Evolutionary conservation across 2,113 vertebrate species (phyloP), one percentile per base, ranked within the genome.

Genomic region (Crotalus helleri): DNA sequence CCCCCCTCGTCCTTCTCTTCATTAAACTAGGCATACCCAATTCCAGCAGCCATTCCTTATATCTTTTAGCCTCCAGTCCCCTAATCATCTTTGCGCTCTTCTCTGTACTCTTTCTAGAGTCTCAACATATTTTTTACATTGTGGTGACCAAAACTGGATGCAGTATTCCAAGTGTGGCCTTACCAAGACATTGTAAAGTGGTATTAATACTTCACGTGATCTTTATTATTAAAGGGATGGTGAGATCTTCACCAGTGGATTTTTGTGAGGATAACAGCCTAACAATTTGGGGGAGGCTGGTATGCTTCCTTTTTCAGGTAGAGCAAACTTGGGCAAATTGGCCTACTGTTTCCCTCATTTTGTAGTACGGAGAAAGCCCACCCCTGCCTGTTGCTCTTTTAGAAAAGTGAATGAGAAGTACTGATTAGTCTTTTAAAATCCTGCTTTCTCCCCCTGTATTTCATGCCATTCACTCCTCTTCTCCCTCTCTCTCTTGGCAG

Each of bases 341-440:
- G 44, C 85, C 89, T 93, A 95, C 95, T 91, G 91, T 94, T 64
- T 94, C 46, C 93, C 93, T 91, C 85, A 90, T 92, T 90, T 92
- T 90, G 94, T 93, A 93, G 91, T 88, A 61, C 90, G 89, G 94
- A 92, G 92, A 93, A 55, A 46, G n/a, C 64, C 19, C 91, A 11
- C 87, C 92, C 90, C 92, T 64, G 88, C 95, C 93, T 96, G 87
- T 86, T 94, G 93, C 93, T 95, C 53, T 91, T 89, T 90, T 85
- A 94, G 87, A 85, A 89, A 91, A 89, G 89, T 51, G 21, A 15
- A 39, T 23, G 53, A 29, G 51, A 86, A 88, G 93, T 33, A 51
- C 39, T 23, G 44, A 93, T 88, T 51, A 85, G 91, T 93, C 92
- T 96, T 92, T 61, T 92, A 91, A 94, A 90, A n/a, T 29, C 19